Conservation (phyloP, 64 coral and sea anemone species). For the Catalaphyllia jardinei region DNA sequence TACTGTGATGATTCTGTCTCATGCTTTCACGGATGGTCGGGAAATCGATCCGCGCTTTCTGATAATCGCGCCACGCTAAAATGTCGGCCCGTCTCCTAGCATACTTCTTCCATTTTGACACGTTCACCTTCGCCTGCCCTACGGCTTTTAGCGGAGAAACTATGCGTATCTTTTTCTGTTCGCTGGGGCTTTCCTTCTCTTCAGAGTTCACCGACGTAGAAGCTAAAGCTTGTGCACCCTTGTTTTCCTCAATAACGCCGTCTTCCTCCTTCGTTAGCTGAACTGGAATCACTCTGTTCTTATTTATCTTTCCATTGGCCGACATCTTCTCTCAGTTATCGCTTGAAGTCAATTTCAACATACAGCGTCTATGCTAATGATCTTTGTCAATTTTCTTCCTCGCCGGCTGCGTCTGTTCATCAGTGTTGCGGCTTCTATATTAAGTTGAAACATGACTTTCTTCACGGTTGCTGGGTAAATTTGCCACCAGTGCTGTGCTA, state of each 20-base stretch:
- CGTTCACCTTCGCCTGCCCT: slow-evolving; percentile 40
- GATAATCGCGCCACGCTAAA: not conserved
- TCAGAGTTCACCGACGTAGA: not conserved
- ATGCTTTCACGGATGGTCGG: slow-evolving; percentile 26
- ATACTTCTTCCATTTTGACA: slow-evolving; percentile 54
- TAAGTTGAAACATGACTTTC: not conserved
- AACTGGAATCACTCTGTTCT: slow-evolving; percentile 84
- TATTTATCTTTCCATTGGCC: slow-evolving; percentile 79
- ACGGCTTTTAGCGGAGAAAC: slow-evolving; percentile 27
- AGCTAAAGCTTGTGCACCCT: not conserved
- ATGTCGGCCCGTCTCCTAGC: slow-evolving; percentile 6
- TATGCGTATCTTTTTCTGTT: slow-evolving; percentile 9
- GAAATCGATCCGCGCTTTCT: slow-evolving; percentile 35
- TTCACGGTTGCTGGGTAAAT: not conserved
- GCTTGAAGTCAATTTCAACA: not conserved
- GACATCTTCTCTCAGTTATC: slow-evolving; percentile 33
- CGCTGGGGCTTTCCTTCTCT: slow-evolving; percentile 1
- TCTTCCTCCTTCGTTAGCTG: slow-evolving; percentile 39
- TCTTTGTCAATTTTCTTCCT: not conserved
- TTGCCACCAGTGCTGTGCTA: slow-evolving; percentile 9
- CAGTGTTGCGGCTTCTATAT: not conserved
- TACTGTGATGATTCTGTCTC: slow-evolving; percentile 57
- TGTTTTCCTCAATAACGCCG: slow-evolving; percentile 35
- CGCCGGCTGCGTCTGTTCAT: not conserved
- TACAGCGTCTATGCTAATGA: not conserved